Evolutionary conservation across 2,888 invertebrate genomes (phyloP).

Genomic region (Hydrotaea cyrtoneurina): DNA sequence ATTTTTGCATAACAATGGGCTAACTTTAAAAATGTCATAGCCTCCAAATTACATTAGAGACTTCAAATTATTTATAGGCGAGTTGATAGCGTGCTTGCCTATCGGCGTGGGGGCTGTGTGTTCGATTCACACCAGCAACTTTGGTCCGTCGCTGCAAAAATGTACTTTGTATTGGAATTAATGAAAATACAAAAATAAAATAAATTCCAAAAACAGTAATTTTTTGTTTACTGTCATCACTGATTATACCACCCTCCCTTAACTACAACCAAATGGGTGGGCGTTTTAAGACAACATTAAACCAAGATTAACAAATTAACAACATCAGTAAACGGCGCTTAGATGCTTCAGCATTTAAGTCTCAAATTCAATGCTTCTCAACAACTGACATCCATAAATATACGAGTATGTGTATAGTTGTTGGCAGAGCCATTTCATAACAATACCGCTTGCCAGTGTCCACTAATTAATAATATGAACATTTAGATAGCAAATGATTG

Average conservation of each 20-base stretch:
- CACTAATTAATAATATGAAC: slow-evolving; percentile 1
- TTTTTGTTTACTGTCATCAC: slow-evolving; percentile 1
- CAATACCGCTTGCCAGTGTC: neutral
- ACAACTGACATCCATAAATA: slow-evolving; percentile 15
- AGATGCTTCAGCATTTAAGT: slow-evolving; percentile 3
- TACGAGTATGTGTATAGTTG: neutral
- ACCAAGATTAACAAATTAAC: slow-evolving; percentile 43
- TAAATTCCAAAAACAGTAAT: too few species aligned
- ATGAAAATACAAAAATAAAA: too few species aligned
- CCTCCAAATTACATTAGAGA: too few species aligned
- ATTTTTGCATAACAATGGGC: too few species aligned
- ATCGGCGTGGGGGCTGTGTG: too few species aligned
- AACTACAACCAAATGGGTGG: slow-evolving; percentile 42
- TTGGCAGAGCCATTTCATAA: neutral
- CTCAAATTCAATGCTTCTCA: slow-evolving; percentile 26
- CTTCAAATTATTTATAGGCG: too few species aligned
- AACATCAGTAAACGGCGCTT: slow-evolving; percentile 46
- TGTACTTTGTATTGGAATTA: too few species aligned
- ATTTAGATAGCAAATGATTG: neutral
- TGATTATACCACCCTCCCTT: slow-evolving; percentile 9
- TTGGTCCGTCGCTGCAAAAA: too few species aligned
- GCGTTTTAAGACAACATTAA: slow-evolving; percentile 39
- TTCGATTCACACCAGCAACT: too few species aligned
- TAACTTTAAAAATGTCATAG: too few species aligned
- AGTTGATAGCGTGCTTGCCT: too few species aligned